These are phyloP conservation scores for Apocheima hispidaria DNA, from an alignment of 2,888 invertebrate genomes.

Conservation along the genomic window DNA sequence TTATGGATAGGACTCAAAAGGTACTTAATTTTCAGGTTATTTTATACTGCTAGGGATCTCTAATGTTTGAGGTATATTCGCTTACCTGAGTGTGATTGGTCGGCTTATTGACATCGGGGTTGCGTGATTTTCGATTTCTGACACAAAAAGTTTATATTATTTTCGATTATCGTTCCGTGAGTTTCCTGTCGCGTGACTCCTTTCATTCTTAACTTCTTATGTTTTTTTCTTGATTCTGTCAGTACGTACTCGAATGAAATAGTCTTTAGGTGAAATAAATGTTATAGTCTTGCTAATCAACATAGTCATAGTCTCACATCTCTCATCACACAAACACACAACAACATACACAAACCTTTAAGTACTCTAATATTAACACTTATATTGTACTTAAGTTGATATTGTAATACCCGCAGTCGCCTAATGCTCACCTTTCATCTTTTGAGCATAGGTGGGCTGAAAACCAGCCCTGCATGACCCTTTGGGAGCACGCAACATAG, in stretches of 20 bases:
- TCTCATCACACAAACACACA: too few species aligned
- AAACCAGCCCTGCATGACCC: too few species aligned
- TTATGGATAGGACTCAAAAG: too few species aligned
- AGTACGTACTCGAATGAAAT: not conserved
- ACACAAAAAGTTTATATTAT: constrained; percentile 31
- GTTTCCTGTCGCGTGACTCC: constrained; percentile 36
- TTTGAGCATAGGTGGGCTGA: too few species aligned
- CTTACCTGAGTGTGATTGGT: constrained; percentile 34
- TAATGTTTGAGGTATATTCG: constrained; percentile 24
- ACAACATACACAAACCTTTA: too few species aligned
- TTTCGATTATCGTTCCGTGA: constrained; percentile 30
- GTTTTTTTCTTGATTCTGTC: constrained; percentile 14
- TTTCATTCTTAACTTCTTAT: constrained; percentile 34
- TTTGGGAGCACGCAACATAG: too few species aligned
- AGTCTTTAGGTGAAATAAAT: constrained; percentile 1
- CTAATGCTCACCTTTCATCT: too few species aligned
- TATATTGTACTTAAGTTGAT: too few species aligned
- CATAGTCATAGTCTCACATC: too few species aligned
- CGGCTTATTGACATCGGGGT: constrained; percentile 35
- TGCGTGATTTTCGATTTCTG: constrained; percentile 34
- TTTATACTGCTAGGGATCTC: constrained; percentile 15
- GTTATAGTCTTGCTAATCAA: not conserved
- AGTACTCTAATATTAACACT: too few species aligned
- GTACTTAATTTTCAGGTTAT: not conserved
- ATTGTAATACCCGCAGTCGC: too few species aligned